Percentiles rank a stretch among this genome's conserved stretches.
These are phyloP conservation scores for Sinotaia quadrata DNA, from an alignment of 2,888 invertebrate species.

Conservation along the genomic window DNA sequence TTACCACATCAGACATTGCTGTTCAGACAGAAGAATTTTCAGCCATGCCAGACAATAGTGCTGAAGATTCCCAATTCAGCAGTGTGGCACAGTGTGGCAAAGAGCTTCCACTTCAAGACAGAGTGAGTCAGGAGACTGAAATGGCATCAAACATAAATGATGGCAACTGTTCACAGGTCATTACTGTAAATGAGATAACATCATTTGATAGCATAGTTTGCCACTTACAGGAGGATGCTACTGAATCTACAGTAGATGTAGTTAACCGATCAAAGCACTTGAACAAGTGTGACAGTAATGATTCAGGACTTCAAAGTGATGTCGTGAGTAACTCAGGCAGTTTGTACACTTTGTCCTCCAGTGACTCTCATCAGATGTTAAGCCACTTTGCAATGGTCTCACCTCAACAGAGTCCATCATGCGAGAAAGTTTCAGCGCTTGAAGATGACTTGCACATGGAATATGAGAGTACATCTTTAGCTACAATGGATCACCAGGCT, in stretches of 20 bases:
- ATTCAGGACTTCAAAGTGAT: constrained; percentile 66
- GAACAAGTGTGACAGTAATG: constrained; percentile 64
- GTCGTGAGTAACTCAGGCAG: constrained; percentile 58
- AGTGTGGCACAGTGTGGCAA: no score
- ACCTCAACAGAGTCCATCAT: constrained; percentile 7
- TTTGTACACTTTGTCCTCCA: constrained; percentile 46
- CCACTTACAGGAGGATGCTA: background rate
- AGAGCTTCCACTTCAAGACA: no score
- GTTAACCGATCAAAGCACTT: constrained; percentile 17
- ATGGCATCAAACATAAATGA: no score
- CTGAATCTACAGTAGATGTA: background rate
- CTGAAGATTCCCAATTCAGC: background rate
- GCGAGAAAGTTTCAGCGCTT: no score
- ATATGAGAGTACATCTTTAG: no score
- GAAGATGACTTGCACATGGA: no score
- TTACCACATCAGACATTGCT: constrained; percentile 9
- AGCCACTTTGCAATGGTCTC: constrained; percentile 13
- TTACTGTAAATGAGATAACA: background rate
- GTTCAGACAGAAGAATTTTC: constrained; percentile 22
- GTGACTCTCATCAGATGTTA: constrained; percentile 38
- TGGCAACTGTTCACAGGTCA: no score
- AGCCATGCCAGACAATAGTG: background rate
- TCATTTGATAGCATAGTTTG: background rate
- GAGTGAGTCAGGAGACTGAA: no score
- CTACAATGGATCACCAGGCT: no score